These are phyloP conservation scores for Trichopria drosophilae DNA, from an alignment of 2,888 invertebrate species.

Conservation along the genomic window DNA sequence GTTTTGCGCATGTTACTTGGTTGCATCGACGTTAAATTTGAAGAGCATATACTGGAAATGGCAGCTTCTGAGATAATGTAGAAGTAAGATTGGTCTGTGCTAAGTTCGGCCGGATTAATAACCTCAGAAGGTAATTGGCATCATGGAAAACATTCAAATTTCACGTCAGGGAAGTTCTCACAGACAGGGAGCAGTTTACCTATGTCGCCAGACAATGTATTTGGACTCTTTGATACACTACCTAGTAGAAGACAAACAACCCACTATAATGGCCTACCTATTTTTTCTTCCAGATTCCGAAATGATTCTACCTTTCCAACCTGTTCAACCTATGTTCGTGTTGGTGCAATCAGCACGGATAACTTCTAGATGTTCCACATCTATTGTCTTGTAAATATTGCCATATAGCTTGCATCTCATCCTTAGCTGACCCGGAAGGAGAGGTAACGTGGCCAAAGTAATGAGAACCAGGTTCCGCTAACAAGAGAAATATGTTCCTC, in stretches of 20 bases:
- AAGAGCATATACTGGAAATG: neutral
- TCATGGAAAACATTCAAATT: slow-evolving; percentile 3
- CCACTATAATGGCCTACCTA: neutral
- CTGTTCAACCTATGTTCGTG: slow-evolving; percentile 7
- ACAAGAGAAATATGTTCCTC: slow-evolving; percentile 35
- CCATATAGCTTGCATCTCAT: too few relatives aligned
- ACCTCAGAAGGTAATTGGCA: slow-evolving; percentile 7
- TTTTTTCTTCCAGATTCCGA: too few relatives aligned
- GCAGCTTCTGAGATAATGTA: slow-evolving; percentile 3
- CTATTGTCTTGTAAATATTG: slow-evolving; percentile 8
- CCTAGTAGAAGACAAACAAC: neutral
- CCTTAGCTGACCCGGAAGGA: too few relatives aligned
- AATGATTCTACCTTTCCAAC: slow-evolving; percentile 1
- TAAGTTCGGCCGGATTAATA: slow-evolving; percentile 4
- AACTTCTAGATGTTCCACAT: slow-evolving; percentile 2
- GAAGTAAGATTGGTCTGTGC: slow-evolving; percentile 4
- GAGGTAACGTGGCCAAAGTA: too few relatives aligned
- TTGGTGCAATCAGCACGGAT: neutral
- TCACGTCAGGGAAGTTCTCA: slow-evolving; percentile 3
- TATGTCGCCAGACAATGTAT: too few relatives aligned
- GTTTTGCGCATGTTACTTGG: neutral
- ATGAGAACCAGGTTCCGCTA: too few relatives aligned
- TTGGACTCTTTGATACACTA: neutral
- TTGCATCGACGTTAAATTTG: neutral
- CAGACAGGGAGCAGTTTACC: too few relatives aligned